Conservation (phyloP, 2,797 vertebrate genomes). For the Notoglanidium macrostoma region DNA sequence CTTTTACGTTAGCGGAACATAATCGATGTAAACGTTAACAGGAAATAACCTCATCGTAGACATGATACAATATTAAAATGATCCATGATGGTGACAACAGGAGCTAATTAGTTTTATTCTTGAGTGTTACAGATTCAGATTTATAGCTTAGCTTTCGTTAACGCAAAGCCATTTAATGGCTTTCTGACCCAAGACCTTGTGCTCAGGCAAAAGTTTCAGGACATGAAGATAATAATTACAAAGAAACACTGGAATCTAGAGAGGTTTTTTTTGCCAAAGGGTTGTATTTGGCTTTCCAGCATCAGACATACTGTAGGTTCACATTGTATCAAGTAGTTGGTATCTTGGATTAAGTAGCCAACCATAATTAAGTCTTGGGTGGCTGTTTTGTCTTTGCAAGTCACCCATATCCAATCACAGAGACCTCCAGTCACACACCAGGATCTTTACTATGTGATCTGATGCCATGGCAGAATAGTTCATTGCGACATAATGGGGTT, state of each 20-base stretch:
- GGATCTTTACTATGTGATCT: neutral
- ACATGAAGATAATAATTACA: neutral
- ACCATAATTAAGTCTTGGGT: neutral
- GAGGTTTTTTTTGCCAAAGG: neutral
- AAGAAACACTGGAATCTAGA: neutral
- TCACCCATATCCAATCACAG: neutral
- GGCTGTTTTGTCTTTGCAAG: neutral
- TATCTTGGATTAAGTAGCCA: neutral
- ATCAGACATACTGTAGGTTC: neutral
- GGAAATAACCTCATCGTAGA: neutral
- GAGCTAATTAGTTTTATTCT: neutral
- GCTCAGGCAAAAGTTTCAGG: neutral
- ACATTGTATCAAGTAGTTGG: neutral
- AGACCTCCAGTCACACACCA: conserved; percentile 16
- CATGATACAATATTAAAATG: neutral
- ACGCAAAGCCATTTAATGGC: neutral
- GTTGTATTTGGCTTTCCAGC: neutral
- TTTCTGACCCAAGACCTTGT: too few species aligned
- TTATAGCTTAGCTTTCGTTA: too few species aligned
- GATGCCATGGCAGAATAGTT: conserved; percentile 15
- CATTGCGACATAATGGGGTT: conserved; percentile 29
- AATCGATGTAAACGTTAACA: neutral
- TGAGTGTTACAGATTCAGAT: neutral
- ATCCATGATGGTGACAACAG: neutral
- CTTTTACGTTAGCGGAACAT: neutral